phyloP scores from a whole-genome alignment of 2,113 vertebrate genomes.

The Ictalurus punctatus region DNA sequence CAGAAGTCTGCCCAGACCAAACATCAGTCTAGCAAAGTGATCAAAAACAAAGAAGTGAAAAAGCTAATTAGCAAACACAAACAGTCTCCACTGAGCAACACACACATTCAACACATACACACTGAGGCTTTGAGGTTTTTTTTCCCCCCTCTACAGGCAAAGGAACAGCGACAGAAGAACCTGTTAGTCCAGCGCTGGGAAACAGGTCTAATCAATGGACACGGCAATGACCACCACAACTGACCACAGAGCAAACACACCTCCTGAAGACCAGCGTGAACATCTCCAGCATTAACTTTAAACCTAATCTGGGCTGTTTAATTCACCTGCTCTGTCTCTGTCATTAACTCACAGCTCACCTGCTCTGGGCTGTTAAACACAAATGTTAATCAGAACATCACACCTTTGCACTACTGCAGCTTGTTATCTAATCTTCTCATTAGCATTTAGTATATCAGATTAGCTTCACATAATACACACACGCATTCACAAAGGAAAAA shows the following conservation, averaged over 20 bases:
- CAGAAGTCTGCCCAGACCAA: background rate
- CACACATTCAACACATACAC: background rate
- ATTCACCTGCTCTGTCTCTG: too few relatives aligned
- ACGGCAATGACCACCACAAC: conserved; percentile 56
- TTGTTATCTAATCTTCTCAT: background rate
- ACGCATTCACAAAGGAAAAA: background rate
- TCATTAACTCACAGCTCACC: too few relatives aligned
- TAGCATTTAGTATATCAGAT: background rate
- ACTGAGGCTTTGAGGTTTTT: background rate
- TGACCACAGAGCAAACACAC: background rate
- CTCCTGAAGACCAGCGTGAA: background rate
- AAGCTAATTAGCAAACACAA: background rate
- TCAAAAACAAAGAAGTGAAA: background rate
- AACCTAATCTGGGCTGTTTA: too few relatives aligned
- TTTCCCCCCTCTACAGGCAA: conserved; percentile 40
- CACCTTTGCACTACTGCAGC: background rate
- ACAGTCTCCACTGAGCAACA: background rate
- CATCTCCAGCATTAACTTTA: background rate
- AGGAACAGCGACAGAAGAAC: conserved; percentile 62
- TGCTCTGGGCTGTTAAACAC: background rate
- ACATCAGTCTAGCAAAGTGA: background rate
- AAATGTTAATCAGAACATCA: background rate
- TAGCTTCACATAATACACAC: background rate
- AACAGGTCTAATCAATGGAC: conserved; percentile 65
- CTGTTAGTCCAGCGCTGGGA: conserved; percentile 73